phyloP scores from a whole-genome alignment of 2,797 vertebrate species.

The Bradypus variegatus region DNA sequence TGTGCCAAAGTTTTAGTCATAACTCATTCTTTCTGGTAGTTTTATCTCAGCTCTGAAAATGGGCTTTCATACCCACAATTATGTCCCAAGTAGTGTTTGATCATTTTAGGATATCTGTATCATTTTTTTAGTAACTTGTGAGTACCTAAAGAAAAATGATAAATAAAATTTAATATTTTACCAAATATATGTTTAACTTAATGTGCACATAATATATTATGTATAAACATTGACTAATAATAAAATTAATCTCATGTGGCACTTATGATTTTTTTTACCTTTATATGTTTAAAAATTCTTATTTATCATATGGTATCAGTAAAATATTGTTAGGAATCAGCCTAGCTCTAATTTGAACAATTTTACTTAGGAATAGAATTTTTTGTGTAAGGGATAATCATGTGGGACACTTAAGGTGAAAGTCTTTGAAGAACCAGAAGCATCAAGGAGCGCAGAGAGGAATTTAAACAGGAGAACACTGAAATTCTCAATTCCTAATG shows the following conservation, averaged over 20 bases:
- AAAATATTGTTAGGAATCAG: background rate
- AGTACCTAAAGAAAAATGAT: background rate
- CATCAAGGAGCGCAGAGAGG: too few relatives aligned
- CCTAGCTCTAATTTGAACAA: background rate
- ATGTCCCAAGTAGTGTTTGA: background rate
- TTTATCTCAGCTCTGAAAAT: conserved; percentile 50
- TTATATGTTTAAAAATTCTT: background rate
- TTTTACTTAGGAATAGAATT: too few relatives aligned
- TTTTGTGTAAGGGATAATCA: too few relatives aligned
- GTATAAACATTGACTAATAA: conserved; percentile 1
- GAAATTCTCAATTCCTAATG: background rate
- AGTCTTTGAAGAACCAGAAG: too few relatives aligned
- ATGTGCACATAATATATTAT: background rate
- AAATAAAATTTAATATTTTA: background rate
- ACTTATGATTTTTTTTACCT: background rate
- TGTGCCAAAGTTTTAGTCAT: conserved; percentile 39
- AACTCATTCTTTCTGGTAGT: conserved; percentile 44
- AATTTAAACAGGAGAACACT: background rate
- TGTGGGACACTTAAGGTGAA: too few relatives aligned
- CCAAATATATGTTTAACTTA: background rate
- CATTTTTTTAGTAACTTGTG: background rate
- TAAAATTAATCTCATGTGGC: background rate
- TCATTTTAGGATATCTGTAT: conserved; percentile 4
- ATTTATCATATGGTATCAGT: background rate
- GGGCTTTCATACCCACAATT: conserved; percentile 7